A percentile compares a stretch with the other conserved stretches of the same genome.
Conservation (phyloP, 2,888 invertebrate species). For the Branchipolynoe longqiensis region DNA sequence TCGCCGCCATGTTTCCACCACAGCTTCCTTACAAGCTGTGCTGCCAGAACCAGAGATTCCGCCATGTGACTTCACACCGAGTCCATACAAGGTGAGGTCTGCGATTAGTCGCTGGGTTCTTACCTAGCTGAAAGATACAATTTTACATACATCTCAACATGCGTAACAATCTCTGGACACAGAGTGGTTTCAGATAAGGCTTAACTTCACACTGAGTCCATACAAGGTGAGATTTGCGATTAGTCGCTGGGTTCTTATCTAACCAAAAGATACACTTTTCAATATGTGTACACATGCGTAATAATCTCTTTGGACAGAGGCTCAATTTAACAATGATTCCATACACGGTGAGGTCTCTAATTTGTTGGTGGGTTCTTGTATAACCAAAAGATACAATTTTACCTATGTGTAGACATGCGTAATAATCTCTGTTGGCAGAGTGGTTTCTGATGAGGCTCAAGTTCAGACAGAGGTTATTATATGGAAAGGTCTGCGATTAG, state of each 20-base stretch:
- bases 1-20: slow-evolving; percentile 19
- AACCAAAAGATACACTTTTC: background rate
- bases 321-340: background rate
- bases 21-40: background rate
- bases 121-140: background rate
- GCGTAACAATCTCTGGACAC: too few species aligned
- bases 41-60: slow-evolving; percentile 71
- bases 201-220: background rate
- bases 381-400: background rate
- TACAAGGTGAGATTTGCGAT: slow-evolving; percentile 9
- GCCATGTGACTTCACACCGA: slow-evolving; percentile 75
- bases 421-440: too few species aligned
- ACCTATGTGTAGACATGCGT: background rate
- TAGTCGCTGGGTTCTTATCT: background rate
- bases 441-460: too few species aligned
- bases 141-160: background rate
- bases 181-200: too few species aligned
- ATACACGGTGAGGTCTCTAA: slow-evolving; percentile 2
- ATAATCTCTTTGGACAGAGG: too few species aligned
- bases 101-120: background rate
- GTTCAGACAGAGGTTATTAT: too few species aligned
- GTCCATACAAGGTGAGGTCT: slow-evolving; percentile 69
- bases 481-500: too few species aligned
- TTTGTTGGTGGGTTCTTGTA: background rate
- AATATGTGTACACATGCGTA: background rate